phyloP scores from a whole-genome alignment of 2,888 invertebrate species.

The Laspeyria flexula region DNA sequence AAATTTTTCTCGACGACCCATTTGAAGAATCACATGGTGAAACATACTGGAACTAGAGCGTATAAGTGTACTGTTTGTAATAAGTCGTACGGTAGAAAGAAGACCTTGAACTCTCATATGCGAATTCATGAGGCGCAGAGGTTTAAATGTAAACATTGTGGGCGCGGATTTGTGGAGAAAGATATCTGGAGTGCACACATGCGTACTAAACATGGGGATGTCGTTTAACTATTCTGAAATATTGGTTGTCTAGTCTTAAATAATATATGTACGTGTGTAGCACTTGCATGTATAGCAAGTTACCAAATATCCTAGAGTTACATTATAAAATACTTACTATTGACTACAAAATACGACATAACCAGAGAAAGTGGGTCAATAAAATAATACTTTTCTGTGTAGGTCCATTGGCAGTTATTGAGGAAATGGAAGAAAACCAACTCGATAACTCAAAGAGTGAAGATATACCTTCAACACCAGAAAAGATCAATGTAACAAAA shows the following conservation, averaged over 20 bases:
- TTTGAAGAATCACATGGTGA: slow-evolving; percentile 67
- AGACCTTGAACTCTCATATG: slow-evolving; percentile 53
- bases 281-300: too few relatives aligned
- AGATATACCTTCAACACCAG: not conserved
- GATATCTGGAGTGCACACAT: slow-evolving; percentile 55
- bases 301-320: too few relatives aligned
- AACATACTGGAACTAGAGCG: slow-evolving; percentile 61
- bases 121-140: slow-evolving; percentile 54
- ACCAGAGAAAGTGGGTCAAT: not conserved
- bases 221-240: too few relatives aligned
- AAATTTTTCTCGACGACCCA: slow-evolving; percentile 46
- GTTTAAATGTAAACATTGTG: slow-evolving; percentile 48
- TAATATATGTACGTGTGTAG: too few relatives aligned
- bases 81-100: slow-evolving; percentile 53
- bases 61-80: slow-evolving; percentile 65
- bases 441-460: not conserved
- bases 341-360: not conserved
- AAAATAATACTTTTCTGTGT: slow-evolving; percentile 53
- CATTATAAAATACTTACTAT: too few relatives aligned
- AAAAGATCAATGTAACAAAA: not conserved
- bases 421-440: not conserved
- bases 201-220: slow-evolving; percentile 31
- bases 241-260: too few relatives aligned
- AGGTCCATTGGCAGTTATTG: slow-evolving; percentile 40
- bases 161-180: slow-evolving; percentile 59